phyloP scores from a whole-genome alignment of 2,113 vertebrate genomes.

The Martes martes region DNA sequence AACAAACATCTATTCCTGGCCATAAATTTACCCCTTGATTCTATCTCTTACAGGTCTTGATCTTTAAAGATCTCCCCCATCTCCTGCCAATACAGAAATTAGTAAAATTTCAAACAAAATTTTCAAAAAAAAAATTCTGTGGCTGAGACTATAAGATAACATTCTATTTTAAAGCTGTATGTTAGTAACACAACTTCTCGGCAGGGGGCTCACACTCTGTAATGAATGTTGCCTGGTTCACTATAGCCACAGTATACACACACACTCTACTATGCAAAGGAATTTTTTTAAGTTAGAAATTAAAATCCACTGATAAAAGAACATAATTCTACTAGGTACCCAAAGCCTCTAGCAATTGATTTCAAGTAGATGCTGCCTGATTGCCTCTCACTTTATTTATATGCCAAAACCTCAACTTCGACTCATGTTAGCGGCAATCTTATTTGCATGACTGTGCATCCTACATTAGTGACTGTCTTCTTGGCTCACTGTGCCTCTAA shows the following conservation, averaged over 20 bases:
- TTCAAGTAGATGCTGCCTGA: conserved; percentile 73
- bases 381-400: conserved; percentile 71
- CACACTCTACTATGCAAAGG: not conserved
- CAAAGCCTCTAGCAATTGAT: conserved; percentile 65
- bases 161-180: not conserved
- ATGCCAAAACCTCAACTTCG: conserved; percentile 65
- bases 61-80: not conserved
- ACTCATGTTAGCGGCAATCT: conserved; percentile 20
- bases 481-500: not conserved
- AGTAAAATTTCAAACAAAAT: not conserved
- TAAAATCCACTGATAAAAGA: conserved; percentile 62
- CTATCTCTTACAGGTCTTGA: not conserved
- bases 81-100: not conserved
- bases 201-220: not conserved
- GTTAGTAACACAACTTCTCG: not conserved
- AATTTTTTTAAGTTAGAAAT: conserved; percentile 25
- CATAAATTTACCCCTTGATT: not conserved
- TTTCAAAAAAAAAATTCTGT: not conserved
- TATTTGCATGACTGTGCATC: conserved; percentile 30
- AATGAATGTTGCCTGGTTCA: not conserved
- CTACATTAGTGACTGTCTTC: not conserved
- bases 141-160: not conserved
- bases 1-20: not conserved
- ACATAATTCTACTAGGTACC: conserved; percentile 46
- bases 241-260: not conserved